Base-by-base conservation (phyloP, 2,113 vertebrate genomes). In the Cariama cristata region DNA sequence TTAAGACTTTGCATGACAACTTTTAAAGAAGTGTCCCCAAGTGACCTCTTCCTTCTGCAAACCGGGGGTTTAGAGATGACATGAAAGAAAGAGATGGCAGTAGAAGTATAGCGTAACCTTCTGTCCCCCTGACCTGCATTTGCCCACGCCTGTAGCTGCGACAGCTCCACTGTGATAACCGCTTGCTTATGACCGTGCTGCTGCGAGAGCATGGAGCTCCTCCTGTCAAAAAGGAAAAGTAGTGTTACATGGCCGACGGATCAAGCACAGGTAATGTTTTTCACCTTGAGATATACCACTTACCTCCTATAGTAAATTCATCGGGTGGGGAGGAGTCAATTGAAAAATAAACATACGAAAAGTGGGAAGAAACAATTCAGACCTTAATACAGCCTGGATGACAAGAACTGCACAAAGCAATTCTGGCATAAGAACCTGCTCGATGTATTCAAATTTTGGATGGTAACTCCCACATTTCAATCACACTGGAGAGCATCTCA, bases 21-120 rank as follows among this genome's bases (percentile, higher is more conserved):
- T 1, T 71, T 92, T 62, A 32, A 96, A 32, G 40, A 84, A 95
- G 11, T 18, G 9, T 52, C 53, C 22, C 28, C 15, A 74, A 14
- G 26, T 16, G 50, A 91, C 52, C 14, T 7, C 21, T 22, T 87
- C 28, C n/a, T 24, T 55, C 33, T 79, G 58, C 38, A 90, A n/a
- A 45, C 14, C 32, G 55, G 14, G 10, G 2, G 3, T 7, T 66
- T 69, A 33, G 40, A 94, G 82, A 47, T 49, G 44, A 40, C 19
- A 11, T 47, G 53, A 69, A 75, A 67, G 49, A 62, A 52, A 28
- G 68, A 32, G 6, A 77, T 53, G 50, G 82, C 55, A 19, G 32
- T 0, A 4, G 24, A 50, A 7, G 3, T n/a, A 40, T 9, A 32
- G 10, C 1, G 3, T 32, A 74, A 33, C 2, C 20, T 74, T 71